phyloP scores from a whole-genome alignment of 2,113 vertebrate genomes.

The Sigmodon hispidus region DNA sequence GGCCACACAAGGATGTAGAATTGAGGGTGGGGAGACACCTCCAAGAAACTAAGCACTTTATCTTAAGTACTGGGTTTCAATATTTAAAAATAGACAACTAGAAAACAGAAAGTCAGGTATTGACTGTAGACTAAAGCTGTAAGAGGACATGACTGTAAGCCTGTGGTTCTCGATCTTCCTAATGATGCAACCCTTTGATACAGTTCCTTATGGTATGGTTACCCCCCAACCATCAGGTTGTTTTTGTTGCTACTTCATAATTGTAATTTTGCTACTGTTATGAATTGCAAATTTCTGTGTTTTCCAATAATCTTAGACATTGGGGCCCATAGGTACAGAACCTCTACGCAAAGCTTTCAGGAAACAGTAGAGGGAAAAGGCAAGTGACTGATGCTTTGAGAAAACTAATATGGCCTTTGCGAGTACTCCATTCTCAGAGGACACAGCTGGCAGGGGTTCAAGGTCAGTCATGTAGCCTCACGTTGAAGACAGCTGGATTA shows the following conservation, averaged over 20 bases:
- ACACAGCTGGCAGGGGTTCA: neutral
- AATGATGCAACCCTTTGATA: neutral
- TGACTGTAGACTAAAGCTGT: neutral
- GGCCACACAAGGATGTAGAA: neutral
- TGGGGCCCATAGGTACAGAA: neutral
- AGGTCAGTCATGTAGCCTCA: neutral
- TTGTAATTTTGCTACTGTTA: neutral
- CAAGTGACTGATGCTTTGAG: neutral
- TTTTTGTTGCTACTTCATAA: neutral
- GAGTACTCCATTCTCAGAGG: neutral
- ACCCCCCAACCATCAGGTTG: neutral
- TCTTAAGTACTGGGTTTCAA: neutral
- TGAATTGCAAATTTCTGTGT: neutral
- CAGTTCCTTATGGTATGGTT: neutral
- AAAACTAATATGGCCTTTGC: neutral
- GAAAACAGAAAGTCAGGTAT: neutral
- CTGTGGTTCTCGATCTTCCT: neutral
- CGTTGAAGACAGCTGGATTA: conserved; percentile 1
- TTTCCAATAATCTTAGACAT: neutral
- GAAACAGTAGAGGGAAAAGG: neutral
- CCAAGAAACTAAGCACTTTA: neutral
- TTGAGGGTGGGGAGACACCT: neutral
- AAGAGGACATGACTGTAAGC: neutral
- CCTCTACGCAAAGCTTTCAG: neutral
- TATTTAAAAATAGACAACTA: neutral